A percentile compares a stretch with the other conserved stretches of the same genome.
These are phyloP conservation scores for Caenorhabditis afra DNA, from an alignment of 2,888 invertebrate genomes.

Conservation along the genomic window DNA sequence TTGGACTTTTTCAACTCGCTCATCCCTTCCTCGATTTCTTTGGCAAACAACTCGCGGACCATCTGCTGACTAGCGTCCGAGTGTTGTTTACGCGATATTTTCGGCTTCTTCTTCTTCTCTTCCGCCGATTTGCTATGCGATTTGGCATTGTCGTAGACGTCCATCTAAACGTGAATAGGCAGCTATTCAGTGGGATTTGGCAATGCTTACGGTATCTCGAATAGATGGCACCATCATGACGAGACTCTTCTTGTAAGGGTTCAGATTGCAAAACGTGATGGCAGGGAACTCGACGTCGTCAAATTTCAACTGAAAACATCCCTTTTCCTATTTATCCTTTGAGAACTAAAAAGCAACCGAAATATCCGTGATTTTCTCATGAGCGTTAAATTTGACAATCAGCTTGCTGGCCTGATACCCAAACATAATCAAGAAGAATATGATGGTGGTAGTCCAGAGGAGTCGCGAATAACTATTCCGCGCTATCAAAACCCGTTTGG, in stretches of 20 bases:
- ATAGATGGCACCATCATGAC: constrained; percentile 73
- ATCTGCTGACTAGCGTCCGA: constrained; percentile 59
- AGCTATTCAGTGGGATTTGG: too few relatives aligned
- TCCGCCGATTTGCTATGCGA: constrained; percentile 64
- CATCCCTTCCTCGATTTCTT: constrained; percentile 68
- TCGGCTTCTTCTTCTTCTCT: constrained; percentile 67
- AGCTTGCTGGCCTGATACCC: constrained; percentile 56
- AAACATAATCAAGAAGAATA: constrained; percentile 58
- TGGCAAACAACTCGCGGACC: constrained; percentile 66
- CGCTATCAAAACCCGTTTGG: constrained; percentile 68
- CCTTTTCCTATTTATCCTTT: background rate
- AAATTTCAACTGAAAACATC: constrained; percentile 72
- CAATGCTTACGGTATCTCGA: constrained; percentile 70
- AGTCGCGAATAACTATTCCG: constrained; percentile 38
- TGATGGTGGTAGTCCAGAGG: constrained; percentile 62
- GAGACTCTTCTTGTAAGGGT: constrained; percentile 71
- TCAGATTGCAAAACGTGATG: constrained; percentile 74
- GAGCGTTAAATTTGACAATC: constrained; percentile 58
- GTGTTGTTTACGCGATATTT: constrained; percentile 66
- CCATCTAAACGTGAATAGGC: constrained; percentile 69
- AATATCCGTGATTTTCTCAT: constrained; percentile 72
- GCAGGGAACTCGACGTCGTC: constrained; percentile 74
- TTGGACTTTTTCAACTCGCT: constrained; percentile 57
- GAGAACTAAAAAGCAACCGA: constrained; percentile 49
- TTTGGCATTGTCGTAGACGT: constrained; percentile 75